phyloP scores from a whole-genome alignment of 2,888 invertebrate genomes.

The Kuschelorhynchus macadamiae region DNA sequence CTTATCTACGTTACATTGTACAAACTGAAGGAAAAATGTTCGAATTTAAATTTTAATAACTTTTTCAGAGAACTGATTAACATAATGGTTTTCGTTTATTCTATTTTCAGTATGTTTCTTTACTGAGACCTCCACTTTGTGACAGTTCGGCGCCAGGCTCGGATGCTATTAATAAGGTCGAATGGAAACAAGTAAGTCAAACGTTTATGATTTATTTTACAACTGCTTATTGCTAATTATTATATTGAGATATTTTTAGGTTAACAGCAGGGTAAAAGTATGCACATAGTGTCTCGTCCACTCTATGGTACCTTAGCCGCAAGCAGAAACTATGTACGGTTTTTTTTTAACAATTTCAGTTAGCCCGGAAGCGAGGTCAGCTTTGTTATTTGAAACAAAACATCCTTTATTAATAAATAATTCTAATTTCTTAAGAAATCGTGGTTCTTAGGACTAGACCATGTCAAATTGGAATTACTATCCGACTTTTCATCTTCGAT shows the following conservation, averaged over 20 bases:
- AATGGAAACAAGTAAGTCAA: slow-evolving; percentile 87
- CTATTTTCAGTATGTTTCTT: slow-evolving; percentile 84
- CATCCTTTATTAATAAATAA: too few species aligned
- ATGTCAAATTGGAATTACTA: too few species aligned
- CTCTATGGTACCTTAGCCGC: not conserved
- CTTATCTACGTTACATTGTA: too few species aligned
- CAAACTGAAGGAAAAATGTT: too few species aligned
- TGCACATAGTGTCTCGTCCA: not conserved
- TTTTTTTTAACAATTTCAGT: not conserved
- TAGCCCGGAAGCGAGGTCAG: too few species aligned
- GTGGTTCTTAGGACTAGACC: too few species aligned
- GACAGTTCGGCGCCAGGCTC: slow-evolving; percentile 76
- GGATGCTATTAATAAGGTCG: slow-evolving; percentile 83
- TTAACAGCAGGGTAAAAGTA: not conserved
- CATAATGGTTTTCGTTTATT: too few species aligned
- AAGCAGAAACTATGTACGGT: not conserved
- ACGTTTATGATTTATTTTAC: slow-evolving; percentile 24
- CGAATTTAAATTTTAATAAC: too few species aligned
- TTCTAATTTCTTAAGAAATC: too few species aligned
- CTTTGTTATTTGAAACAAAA: too few species aligned
- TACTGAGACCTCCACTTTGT: slow-evolving; percentile 85
- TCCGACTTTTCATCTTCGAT: too few species aligned
- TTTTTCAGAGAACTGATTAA: too few species aligned
- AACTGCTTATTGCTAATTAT: not conserved
- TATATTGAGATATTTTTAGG: not conserved